Percentiles rank a stretch among this genome's conserved stretches.
phyloP scores from a whole-genome alignment of 2,888 invertebrate species.

The Lathronympha strigana region DNA sequence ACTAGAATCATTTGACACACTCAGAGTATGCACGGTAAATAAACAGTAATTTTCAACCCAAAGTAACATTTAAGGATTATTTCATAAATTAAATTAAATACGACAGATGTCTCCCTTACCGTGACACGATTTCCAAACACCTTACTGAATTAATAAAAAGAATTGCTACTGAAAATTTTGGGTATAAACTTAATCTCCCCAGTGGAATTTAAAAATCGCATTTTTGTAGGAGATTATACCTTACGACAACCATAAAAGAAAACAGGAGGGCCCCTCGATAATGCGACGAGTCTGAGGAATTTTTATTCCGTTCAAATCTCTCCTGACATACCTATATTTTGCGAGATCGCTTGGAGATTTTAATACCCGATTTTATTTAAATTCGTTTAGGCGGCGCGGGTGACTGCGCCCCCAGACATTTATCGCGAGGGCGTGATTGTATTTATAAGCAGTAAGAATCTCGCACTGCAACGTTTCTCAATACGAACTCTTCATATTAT shows the following conservation, averaged over 20 bases:
- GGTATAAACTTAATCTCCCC: conserved; percentile 73
- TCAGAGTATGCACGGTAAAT: conserved; percentile 20
- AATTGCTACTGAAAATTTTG: conserved; percentile 74
- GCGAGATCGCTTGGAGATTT: conserved; percentile 80
- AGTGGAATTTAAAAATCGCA: conserved; percentile 83
- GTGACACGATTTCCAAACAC: conserved; percentile 56
- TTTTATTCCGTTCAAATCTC: conserved; percentile 83
- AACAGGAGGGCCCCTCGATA: conserved; percentile 81
- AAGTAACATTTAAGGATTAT: conserved; percentile 1
- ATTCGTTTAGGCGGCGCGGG: conserved; percentile 79
- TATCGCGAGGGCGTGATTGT: conserved; percentile 79
- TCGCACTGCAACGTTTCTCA: conserved; percentile 46
- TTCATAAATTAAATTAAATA: conserved; percentile 47
- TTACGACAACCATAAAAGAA: conserved; percentile 84
- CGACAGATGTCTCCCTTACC: conserved; percentile 54
- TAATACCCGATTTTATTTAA: conserved; percentile 83
- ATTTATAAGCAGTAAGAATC: conserved; percentile 71
- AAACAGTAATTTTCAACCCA: not conserved
- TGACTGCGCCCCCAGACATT: conserved; percentile 77
- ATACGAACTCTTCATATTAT: conserved; percentile 23
- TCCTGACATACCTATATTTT: conserved; percentile 83
- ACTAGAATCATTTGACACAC: conserved; percentile 42
- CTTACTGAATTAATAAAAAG: conserved; percentile 71
- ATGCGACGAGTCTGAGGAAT: conserved; percentile 82
- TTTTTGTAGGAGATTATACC: conserved; percentile 84